Evolutionary conservation across 53 echinoderm and acorn worm genomes (phyloP), one percentile per base, ranked within the genome.

Genomic region (Apostichopus leukothele): DNA sequence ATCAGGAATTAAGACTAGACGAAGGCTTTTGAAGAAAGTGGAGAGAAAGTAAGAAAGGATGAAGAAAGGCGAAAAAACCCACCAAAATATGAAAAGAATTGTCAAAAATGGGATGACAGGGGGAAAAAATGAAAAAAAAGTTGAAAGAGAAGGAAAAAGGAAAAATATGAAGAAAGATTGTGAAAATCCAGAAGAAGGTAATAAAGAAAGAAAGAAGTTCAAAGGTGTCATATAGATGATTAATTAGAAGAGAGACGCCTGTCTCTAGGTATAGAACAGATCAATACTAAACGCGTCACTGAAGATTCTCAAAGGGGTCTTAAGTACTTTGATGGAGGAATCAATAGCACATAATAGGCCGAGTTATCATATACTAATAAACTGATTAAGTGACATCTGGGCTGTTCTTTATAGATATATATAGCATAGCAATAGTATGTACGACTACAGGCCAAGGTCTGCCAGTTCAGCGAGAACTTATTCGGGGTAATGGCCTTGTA

Each of bases 241-340:
- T 81, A 81, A 81, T 81, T 81, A 81, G 18, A 81, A n/a, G 12
- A 81, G 9, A 8, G 81, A 81, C 54, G 81, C 19, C 81, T 81
- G 81, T 81, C 81, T 54, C 71, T 71, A 50, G 23, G 81, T 54
- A 53, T 3, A 20, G 81, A 10, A 25, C 20, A 54, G 81, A 81
- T 81, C 81, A 81, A 81, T 81, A 81, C 55, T 81, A 13, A 21
- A 22, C 81, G 53, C 80, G 80, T 80, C 80, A 81, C 54, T 18
- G 59, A 81, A 54, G 53, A 59, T 23, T 81, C 81, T 81, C 81
- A 54, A 11, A 5, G 22, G 81, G 81, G 81, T 54, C 81, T 81
- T n/a, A 59, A 81, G 55, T 59, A 81, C 81, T 81, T 81, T 81
- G 55, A 55, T 59, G 81, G 59, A 54, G 81, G 59, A 59, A 81